Conservation (phyloP, 2,888 invertebrate species). For the Eristalinus sepulchralis region DNA sequence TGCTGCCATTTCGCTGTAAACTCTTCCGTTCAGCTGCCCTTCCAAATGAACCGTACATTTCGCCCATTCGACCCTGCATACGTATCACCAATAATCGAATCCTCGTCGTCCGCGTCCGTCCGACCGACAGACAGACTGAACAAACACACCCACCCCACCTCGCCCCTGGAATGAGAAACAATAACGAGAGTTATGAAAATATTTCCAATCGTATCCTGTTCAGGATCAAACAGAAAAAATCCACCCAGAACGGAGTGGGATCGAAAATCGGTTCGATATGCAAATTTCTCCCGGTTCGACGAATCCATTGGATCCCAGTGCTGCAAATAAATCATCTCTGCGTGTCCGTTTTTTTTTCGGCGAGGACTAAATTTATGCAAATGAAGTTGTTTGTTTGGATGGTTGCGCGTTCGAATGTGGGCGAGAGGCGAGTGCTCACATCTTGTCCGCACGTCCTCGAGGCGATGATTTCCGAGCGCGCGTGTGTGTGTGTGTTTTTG, state of each 20-base stretch:
- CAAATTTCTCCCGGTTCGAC: constrained; percentile 29
- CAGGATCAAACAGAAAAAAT: not conserved
- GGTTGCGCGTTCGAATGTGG: not conserved
- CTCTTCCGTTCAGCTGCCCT: not conserved
- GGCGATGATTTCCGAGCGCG: not conserved
- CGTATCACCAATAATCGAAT: not conserved
- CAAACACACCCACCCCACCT: not conserved
- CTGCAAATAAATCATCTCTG: constrained; percentile 38
- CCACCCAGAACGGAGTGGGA: not conserved
- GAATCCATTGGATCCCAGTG: not conserved
- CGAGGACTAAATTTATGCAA: constrained; percentile 34
- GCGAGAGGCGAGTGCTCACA: not conserved
- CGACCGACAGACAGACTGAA: not conserved
- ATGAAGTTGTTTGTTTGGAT: constrained; percentile 44
- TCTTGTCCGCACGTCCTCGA: not conserved
- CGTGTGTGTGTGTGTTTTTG: not conserved
- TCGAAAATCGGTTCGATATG: constrained; percentile 24
- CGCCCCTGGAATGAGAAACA: not conserved
- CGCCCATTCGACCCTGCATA: not conserved
- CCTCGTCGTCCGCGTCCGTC: not conserved
- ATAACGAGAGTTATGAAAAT: constrained; percentile 25
- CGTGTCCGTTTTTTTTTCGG: not conserved
- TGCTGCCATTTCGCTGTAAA: not conserved
- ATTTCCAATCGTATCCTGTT: constrained; percentile 19
- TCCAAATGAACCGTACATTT: not conserved